Evolutionary conservation across 2,797 vertebrate genomes (phyloP), one percentile per base, ranked within the genome.

Genomic region (Oryzias sinensis): DNA sequence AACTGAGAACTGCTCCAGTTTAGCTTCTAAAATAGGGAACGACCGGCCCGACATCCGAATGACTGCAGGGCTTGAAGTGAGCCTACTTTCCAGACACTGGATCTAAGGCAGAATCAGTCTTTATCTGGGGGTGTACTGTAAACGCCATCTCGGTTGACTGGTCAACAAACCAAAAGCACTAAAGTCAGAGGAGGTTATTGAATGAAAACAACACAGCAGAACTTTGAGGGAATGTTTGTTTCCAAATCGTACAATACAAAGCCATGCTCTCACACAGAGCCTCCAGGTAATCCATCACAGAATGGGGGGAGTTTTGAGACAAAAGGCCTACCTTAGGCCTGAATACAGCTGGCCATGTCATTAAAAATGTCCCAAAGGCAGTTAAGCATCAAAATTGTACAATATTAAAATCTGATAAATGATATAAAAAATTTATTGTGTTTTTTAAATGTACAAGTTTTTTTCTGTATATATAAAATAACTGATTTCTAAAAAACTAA

Each of bases 1-100:
- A 80, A 87, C 83, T 77, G 89, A 86, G 88, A 87, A 78, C 37
- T 88, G 88, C 83, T 88, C 88, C 75, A 88, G 74, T 86, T 90
- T 70, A 62, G 50, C 43, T 81, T 68, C 63, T 67, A 86, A 89
- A 88, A 89, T 87, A 84, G 71, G 82, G 88, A 76, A 71, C 24
- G 86, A 89, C 85, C 84, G 69, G 80, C 76, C 74, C 77, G 80
- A 71, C 77, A 84, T 85, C 87, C 68, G 76, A 81, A 89, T 86
- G 85, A 76, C 87, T 77, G 83, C 86, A 60, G 82, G 87, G 83
- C 81, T 72, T 76, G 43, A 20, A 76, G 69, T 41, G 72, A 76
- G 76, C 79, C 82, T 80, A 85, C 72, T 81, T 88, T 73, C 70
- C 40, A 80, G 61, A 63, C 45, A 6, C 48, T 53, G 72, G 45